Evolutionary conservation across 2,797 vertebrate genomes (phyloP).

Genomic region (Pterois miles): DNA sequence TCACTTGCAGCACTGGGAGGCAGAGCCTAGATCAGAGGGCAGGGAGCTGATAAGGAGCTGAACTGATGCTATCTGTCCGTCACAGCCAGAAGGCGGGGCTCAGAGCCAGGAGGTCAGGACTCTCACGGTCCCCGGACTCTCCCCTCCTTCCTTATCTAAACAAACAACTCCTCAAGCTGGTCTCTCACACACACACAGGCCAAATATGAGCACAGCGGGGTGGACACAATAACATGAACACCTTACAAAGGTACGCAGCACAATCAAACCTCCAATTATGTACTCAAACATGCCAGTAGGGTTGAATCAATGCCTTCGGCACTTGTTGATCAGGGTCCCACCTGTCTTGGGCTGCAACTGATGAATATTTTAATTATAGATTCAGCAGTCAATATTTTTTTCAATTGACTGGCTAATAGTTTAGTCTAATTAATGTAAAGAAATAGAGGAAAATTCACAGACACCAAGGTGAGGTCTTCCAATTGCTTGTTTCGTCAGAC

Average conservation of each 20-base stretch:
- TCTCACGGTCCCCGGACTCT: slow-evolving; percentile 63
- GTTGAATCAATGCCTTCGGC: neutral
- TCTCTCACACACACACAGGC: slow-evolving; percentile 28
- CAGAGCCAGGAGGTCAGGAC: slow-evolving; percentile 66
- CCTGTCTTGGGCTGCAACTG: no score
- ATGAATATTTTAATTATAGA: no score
- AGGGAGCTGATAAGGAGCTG: slow-evolving; percentile 78
- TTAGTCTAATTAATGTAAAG: neutral
- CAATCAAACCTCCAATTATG: neutral
- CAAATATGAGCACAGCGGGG: neutral
- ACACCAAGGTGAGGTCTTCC: neutral
- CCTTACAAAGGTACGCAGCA: neutral
- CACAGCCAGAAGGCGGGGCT: slow-evolving; percentile 75
- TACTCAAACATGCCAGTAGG: neutral
- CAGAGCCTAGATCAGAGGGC: slow-evolving; percentile 69
- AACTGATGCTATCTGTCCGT: slow-evolving; percentile 85
- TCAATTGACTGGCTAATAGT: neutral
- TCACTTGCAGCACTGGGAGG: slow-evolving; percentile 50
- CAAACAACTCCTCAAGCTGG: slow-evolving; percentile 67
- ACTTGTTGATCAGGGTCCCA: no score
- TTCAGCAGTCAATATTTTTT: neutral
- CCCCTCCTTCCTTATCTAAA: slow-evolving; percentile 70
- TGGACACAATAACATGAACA: slow-evolving; percentile 31
- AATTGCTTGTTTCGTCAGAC: neutral
- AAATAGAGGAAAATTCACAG: neutral